These are phyloP conservation scores for Melanotaenia duboulayi DNA, from an alignment of 2,113 vertebrate genomes.

Conservation along the genomic window DNA sequence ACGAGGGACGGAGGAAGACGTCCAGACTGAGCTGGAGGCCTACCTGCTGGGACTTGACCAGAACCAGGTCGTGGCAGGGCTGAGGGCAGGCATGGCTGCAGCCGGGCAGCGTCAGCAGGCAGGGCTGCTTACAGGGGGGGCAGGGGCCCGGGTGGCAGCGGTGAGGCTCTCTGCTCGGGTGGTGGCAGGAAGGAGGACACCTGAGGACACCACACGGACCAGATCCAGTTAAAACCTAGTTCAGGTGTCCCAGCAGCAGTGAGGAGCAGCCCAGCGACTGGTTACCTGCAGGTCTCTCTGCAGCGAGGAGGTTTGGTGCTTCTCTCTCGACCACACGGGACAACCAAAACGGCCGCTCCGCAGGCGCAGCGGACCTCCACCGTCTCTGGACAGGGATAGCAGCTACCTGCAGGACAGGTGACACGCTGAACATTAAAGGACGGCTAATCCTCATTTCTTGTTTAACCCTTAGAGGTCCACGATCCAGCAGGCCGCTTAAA, in stretches of 20 bases:
- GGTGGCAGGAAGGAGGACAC: conserved; percentile 67
- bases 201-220: conserved; percentile 25
- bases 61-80: conserved; percentile 72
- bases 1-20: too few species aligned
- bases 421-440: not conserved
- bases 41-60: conserved; percentile 74
- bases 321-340: conserved; percentile 72
- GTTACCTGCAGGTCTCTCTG: conserved; percentile 69
- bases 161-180: conserved; percentile 59
- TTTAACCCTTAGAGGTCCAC: too few species aligned
- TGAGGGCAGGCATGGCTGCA: conserved; percentile 67
- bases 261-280: not conserved
- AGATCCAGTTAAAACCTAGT: too few species aligned
- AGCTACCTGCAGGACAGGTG: conserved; percentile 49
- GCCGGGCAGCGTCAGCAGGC: conserved; percentile 41
- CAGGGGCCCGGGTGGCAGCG: conserved; percentile 70
- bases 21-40: not conserved
- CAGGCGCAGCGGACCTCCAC: conserved; percentile 66
- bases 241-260: too few species aligned
- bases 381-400: conserved; percentile 72
- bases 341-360: not conserved
- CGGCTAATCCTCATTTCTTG: too few species aligned
- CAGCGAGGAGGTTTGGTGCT: conserved; percentile 74
- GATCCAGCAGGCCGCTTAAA: too few species aligned
- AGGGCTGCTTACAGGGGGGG: conserved; percentile 68